Evolutionary conservation across 2,888 invertebrate genomes (phyloP), one percentile per base, ranked within the genome.

Genomic region (Brachyptera putata): DNA sequence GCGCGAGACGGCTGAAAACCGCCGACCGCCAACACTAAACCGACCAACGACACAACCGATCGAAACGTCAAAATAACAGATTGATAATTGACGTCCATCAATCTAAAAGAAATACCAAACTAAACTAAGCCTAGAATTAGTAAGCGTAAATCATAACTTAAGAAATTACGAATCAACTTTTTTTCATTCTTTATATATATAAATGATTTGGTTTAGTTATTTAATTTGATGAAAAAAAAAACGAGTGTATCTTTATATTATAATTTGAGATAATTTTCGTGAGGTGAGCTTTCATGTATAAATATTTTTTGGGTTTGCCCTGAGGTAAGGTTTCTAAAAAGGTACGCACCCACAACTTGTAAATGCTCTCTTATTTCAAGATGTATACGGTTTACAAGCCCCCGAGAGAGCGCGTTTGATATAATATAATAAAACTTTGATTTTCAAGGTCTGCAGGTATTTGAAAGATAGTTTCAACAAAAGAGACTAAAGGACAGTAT

Each of bases 21-120:
- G n/a, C n/a, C n/a, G n/a, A n/a, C n/a, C n/a, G n/a, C n/a, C n/a
- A n/a, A n/a, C n/a, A n/a, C n/a, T n/a, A n/a, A n/a, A n/a, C n/a
- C n/a, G n/a, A n/a, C n/a, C n/a, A n/a, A n/a, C n/a, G n/a, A n/a
- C n/a, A n/a, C n/a, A n/a, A n/a, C n/a, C n/a, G n/a, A n/a, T n/a
- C n/a, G n/a, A n/a, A n/a, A n/a, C n/a, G n/a, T 4, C 43, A 2
- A 11, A 11, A 34, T 22, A 16, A 16, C n/a, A 53, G 53, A 53
- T 53, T 53, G 53, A 53, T 53, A 53, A 53, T 53, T 53, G 53
- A 53, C 53, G 36, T 5, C 36, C 34, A 53, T 53, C 53, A 53
- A 53, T 53, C 53, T 36, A 18, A 30, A 21, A 21, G 13, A 26
- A 30, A 50, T 50, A 50, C 26, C 30, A 30, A 26, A 16, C 36